Evolutionary conservation across 2,888 invertebrate genomes (phyloP).

Genomic region (Leptopilina drosophilae): DNA sequence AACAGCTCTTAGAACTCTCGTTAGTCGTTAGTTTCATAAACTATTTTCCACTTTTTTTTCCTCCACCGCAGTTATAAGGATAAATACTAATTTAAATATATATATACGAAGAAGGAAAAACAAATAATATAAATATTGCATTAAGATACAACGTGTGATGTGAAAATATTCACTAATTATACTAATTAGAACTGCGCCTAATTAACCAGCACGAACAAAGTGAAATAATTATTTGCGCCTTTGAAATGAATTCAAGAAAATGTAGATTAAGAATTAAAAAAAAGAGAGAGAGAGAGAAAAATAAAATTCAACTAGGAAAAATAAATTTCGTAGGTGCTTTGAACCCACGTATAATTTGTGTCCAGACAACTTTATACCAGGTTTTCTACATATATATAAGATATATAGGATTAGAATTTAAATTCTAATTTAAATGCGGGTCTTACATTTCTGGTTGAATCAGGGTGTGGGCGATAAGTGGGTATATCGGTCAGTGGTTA

Average conservation of each 20-base stretch:
- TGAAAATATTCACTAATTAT: slow-evolving; percentile 1
- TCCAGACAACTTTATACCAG: background rate
- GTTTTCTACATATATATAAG: background rate
- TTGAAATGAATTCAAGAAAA: background rate
- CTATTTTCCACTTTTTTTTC: background rate
- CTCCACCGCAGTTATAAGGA: background rate
- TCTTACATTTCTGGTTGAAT: slow-evolving; percentile 9
- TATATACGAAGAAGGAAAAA: background rate
- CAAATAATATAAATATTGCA: background rate
- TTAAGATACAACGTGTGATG: background rate
- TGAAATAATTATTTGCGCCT: background rate
- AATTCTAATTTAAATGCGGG: slow-evolving; percentile 28
- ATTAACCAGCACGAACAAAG: slow-evolving; percentile 1
- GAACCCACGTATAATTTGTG: background rate
- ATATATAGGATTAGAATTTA: background rate
- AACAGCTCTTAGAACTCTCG: slow-evolving; percentile 6
- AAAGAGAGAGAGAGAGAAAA: background rate
- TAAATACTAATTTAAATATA: background rate
- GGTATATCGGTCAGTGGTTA: slow-evolving; percentile 34
- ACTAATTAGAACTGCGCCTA: background rate
- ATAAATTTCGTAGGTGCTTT: background rate
- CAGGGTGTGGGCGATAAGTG: slow-evolving; percentile 35
- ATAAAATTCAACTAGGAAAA: background rate
- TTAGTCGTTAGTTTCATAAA: background rate
- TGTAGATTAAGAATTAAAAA: no score